Base-by-base conservation (phyloP, 2,888 invertebrate genomes). In the Drosophila mercatorum region DNA sequence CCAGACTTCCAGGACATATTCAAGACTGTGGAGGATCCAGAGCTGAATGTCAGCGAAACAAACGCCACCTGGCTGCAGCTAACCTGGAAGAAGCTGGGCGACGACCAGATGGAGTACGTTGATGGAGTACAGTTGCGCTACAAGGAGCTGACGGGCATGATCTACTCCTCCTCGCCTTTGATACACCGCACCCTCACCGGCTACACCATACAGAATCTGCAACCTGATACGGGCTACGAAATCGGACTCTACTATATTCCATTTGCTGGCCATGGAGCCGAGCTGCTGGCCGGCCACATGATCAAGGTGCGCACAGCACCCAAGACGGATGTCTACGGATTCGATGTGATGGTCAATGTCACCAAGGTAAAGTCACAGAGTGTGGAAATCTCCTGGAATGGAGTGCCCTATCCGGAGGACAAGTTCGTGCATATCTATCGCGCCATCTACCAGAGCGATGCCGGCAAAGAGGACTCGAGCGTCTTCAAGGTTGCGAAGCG, bases 361-460 rank as follows among this genome's bases (percentile, higher is more conserved):
- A 95, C 95, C 14, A 94, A 96, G 70, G 95, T 97, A 0, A 97
- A 97, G 77, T 94, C 96, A 0, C 95, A 95, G 59, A 95, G 96
- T 11, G 96, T 96, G 0, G 97, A 97, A 88, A 94, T 98, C 7
- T 94, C 95, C 6, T 97, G 97, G 97, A 95, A 94, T 56, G 98
- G 98, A 0, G 95, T 98, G 0, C 98, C 98, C 0, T 95, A 96
- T 80, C 98, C 98, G 0, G 96, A 97, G 74, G 97, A 97, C 91
- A 97, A 97, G 91, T 97, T 96, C 93, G 97, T 98, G 57, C 96
- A 97, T 80, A 97, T 98, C 85, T 97, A 96, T 93, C 94, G 97
- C 63, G 97, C 97, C 1, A 97, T 97, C 77, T 96, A 96, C 92
- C 95, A 96, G 91, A 95, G 95, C 85, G 96, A 96, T 90, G 94